These are phyloP conservation scores for Callopanchax toddi DNA, from an alignment of 2,113 vertebrate species.

Conservation along the genomic window DNA sequence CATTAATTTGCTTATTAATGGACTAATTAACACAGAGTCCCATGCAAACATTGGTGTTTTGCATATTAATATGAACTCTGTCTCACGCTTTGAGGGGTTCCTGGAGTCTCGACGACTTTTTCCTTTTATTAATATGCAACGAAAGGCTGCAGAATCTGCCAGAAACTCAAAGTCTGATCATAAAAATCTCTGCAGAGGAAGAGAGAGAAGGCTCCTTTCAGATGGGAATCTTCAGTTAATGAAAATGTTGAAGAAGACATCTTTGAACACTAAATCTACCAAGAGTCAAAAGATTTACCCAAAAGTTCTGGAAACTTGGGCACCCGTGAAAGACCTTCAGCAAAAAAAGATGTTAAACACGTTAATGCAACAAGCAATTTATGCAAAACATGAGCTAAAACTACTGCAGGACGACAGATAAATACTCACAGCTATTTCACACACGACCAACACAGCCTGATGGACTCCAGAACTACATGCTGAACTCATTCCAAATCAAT, in stretches of 20 bases:
- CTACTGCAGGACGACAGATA: conserved; percentile 23
- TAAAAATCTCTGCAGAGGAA: conserved; percentile 39
- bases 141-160: conserved; percentile 19
- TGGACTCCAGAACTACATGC: no score
- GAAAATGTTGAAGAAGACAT: background rate
- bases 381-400: background rate
- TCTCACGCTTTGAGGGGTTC: conserved; percentile 10
- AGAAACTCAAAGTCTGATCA: conserved; percentile 42
- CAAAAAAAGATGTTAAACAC: conserved; percentile 25
- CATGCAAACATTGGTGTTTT: conserved; percentile 12
- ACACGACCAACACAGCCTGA: conserved; percentile 32
- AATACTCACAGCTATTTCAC: conserved; percentile 51
- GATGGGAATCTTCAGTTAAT: conserved; percentile 14
- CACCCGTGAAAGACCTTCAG: conserved; percentile 74
- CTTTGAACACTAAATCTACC: conserved; percentile 2
- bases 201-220: conserved; percentile 18
- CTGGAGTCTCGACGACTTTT: conserved; percentile 19
- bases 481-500: conserved; percentile 36
- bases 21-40: conserved; percentile 31
- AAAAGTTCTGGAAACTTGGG: conserved; percentile 74
- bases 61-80: conserved; percentile 6
- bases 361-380: conserved; percentile 32
- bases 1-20: conserved; percentile 39
- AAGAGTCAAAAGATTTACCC: conserved; percentile 63
- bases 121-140: conserved; percentile 46